Evolutionary conservation across 2,113 vertebrate genomes (phyloP), one percentile per base, ranked within the genome.

Genomic region (Pseudopipra pipra): DNA sequence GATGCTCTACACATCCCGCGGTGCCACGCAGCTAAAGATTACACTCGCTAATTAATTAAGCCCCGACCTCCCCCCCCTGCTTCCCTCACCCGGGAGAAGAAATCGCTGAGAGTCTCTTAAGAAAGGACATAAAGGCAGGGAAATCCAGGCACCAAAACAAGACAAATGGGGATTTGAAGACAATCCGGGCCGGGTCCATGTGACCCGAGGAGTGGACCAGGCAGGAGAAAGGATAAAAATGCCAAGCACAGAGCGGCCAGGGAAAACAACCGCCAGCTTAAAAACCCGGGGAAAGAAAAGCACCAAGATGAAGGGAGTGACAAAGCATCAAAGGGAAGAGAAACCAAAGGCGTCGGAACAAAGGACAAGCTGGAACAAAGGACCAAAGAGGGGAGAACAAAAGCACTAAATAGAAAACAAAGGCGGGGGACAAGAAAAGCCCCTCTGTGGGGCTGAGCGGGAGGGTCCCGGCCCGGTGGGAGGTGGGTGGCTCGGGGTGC

Each of bases 291-390:
- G 30, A 82, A 94, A 97, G 89, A 94, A 96, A 97, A 91, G 93
- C 95, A 87, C 94, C 94, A 91, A 97, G 95, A 97, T 97, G 96
- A 96, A 97, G 96, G 94, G 95, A 97, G 93, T 61, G 89, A 97
- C 96, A 97, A 95, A 97, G 95, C 94, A 96, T 97, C 96, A 97
- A 97, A 97, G 96, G 90, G 96, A 83, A 72, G 91, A 95, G 91
- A 94, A 96, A 91, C 96, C 96, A 95, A 97, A 97, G 96, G 94
- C 85, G 10, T 77, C 2, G 67, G 93, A 97, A 97, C 96, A 97
- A 97, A 97, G 96, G 94, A 95, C 85, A 86, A 35, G 95, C 96
- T 89, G 94, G 89, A 96, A 96, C 96, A 97, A 97, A 97, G 94
- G 89, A 73, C 89, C 95, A 95, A 96, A 96, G 96, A 83, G 87